Conservation (phyloP, 2,113 vertebrate genomes). For the Mellivora capensis region DNA sequence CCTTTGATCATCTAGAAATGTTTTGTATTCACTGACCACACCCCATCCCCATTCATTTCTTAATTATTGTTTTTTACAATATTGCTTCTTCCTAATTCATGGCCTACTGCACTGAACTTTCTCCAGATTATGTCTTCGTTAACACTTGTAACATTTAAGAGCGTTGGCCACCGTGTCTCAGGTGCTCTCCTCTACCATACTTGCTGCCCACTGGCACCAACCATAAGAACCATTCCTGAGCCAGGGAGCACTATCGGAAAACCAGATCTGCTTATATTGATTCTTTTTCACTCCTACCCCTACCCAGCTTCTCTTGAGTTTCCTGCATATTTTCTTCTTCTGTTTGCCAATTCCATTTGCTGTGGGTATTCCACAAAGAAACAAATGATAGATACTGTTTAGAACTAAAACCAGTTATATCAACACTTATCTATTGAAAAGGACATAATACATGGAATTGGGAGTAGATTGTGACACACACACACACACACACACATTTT, state of each 20-base stretch:
- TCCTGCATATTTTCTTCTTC: not conserved
- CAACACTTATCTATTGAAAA: not conserved
- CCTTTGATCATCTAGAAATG: not conserved
- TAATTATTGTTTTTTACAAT: not conserved
- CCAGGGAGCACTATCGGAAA: not conserved
- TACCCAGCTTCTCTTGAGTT: not conserved
- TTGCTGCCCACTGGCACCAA: not conserved
- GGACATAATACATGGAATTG: not conserved
- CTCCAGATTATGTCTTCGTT: not conserved
- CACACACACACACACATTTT: not conserved
- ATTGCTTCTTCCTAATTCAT: not conserved
- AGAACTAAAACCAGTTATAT: not conserved
- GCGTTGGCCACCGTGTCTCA: not conserved
- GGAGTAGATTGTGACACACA: not conserved
- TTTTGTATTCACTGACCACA: not conserved
- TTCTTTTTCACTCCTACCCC: not conserved
- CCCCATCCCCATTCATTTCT: not conserved
- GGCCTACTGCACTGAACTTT: not conserved
- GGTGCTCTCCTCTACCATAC: not conserved
- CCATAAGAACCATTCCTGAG: too few species aligned
- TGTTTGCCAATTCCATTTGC: not conserved
- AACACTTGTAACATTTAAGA: not conserved
- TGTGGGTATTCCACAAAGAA: not conserved
- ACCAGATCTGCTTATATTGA: not conserved
- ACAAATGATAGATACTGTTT: not conserved